Evolutionary conservation across 2,797 vertebrate genomes (phyloP), one percentile per base, ranked within the genome.

Genomic region (Salarias fasciatus): DNA sequence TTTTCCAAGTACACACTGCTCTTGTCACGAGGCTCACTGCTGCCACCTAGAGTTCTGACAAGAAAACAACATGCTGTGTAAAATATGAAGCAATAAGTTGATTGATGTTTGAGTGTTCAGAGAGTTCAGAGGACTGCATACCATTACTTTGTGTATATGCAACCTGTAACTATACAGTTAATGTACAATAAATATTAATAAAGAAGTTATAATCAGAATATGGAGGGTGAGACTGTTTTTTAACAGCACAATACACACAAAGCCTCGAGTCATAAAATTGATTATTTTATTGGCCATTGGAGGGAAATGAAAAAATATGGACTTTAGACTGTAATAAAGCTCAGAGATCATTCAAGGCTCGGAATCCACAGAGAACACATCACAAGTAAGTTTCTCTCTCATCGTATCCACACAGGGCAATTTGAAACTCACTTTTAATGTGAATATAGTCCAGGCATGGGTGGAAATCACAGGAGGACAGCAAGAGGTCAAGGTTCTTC

Each of bases 171-270:
- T 72, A 54, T 59, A 62, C 68, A 66, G 63, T 56, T 64, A 38
- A 61, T 85, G 84, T 85, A 77, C 46, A 71, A 55, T 67, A 64
- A 73, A 35, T 77, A 83, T 78, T 79, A 87, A 83, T 86, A 86
- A 88, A 79, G 52, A 76, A 40, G 30, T 11, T 63, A 73, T 82
- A 80, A 77, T 64, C 68, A 63, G 47, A 59, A 5, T 66, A 56
- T 13, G 7, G 41, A 15, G 5, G 8, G 42, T 45, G 28, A 48
- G 53, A 11, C 12, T 50, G 11, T 35, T 35, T 6, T 35, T 35
- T 9, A 9, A 9, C 6, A 1, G 12, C 36, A 2, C 8, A 5
- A 36, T 8, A 15, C 43, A 30, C 28, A 29, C 24, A n/a, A 5
- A 15, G 9, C 0, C 8, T 14, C 5, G 52, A 8, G 41, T 54